These are phyloP conservation scores for Nomada hirtipes DNA, from an alignment of 2,888 invertebrate genomes.

Conservation along the genomic window DNA sequence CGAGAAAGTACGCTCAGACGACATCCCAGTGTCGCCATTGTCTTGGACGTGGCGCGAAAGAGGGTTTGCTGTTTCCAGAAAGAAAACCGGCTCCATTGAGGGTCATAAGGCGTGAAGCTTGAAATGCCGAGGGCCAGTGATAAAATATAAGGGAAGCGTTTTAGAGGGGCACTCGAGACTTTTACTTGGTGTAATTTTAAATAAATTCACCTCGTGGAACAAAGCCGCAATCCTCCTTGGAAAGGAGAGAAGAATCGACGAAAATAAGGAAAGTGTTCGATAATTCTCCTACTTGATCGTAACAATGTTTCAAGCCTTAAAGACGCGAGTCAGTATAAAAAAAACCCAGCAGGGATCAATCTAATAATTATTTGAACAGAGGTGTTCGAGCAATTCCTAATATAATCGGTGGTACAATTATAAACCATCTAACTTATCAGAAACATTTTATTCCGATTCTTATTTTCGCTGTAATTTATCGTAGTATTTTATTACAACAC, in stretches of 20 bases:
- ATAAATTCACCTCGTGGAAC: constrained; percentile 5
- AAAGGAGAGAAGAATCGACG: neutral
- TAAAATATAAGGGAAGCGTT: constrained; percentile 11
- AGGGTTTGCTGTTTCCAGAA: neutral
- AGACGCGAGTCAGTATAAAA: no score
- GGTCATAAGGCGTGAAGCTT: constrained; percentile 22
- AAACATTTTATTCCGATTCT: no score
- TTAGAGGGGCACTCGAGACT: constrained; percentile 3
- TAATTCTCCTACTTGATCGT: no score
- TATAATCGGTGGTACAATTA: no score
- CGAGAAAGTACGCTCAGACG: constrained; percentile 7
- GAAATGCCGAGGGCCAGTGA: constrained; percentile 9
- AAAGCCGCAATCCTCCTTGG: neutral
- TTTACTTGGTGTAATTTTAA: constrained; percentile 30
- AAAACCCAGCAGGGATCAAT: no score
- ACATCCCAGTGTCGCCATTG: constrained; percentile 11
- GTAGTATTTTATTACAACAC: no score
- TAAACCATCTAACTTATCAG: no score
- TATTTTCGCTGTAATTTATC: no score
- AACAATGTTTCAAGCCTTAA: no score
- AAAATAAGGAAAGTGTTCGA: neutral
- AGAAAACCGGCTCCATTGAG: constrained; percentile 23
- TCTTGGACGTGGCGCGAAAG: constrained; percentile 1
- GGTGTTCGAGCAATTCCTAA: no score
- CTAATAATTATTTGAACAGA: no score